Conservation (phyloP, 2,113 vertebrate genomes). For the Pelmatolapia mariae region DNA sequence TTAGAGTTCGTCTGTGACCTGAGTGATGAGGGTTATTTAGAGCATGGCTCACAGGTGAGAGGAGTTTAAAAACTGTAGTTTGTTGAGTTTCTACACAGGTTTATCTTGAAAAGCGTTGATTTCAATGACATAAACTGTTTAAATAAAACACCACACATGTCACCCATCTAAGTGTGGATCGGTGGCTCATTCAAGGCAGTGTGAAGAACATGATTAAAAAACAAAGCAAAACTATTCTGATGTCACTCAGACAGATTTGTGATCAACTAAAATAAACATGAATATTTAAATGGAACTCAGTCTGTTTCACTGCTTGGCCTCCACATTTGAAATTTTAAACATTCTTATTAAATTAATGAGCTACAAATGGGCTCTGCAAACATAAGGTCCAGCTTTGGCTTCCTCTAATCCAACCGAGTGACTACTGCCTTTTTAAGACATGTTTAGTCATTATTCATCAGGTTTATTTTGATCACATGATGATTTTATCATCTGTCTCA, state of each 20-base stretch:
- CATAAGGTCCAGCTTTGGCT: no score
- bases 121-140: background rate
- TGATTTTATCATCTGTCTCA: background rate
- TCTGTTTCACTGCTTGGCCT: no score
- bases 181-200: background rate
- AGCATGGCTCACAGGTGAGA: background rate
- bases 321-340: no score
- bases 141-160: fast-evolving
- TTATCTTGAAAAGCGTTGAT: background rate
- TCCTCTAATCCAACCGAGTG: no score
- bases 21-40: background rate
- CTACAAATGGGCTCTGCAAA: background rate
- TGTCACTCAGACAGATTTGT: background rate
- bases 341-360: background rate
- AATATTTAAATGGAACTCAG: no score
- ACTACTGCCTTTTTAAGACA: no score
- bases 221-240: background rate
- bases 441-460: no score
- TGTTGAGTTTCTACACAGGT: background rate
- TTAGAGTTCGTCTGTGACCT: background rate
- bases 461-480: no score
- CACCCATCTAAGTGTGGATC: fast-evolving
- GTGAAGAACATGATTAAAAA: background rate
- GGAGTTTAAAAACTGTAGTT: background rate
- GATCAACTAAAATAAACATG: no score